Percentiles rank a stretch among this genome's conserved stretches.
Evolutionary conservation across 1,140 invertebrate species (phyloP).

Genomic region (Drosophila saltans): DNA sequence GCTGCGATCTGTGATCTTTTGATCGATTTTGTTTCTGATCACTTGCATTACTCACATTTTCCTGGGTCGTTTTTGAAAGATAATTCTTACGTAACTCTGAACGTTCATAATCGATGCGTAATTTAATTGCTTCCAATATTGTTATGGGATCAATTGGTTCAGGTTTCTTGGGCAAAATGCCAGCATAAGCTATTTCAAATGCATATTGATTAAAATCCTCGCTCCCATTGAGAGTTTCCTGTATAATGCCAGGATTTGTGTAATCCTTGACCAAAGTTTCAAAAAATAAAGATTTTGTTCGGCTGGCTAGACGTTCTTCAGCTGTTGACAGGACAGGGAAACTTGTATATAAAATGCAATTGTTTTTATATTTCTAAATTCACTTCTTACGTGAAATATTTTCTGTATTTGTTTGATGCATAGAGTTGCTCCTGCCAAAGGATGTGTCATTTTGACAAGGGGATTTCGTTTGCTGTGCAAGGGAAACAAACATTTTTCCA

Average conservation of each 20-base stretch:
- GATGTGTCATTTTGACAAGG: no score
- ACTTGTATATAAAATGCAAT: no score
- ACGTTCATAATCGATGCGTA: slow-evolving; percentile 66
- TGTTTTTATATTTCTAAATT: no score
- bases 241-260: slow-evolving; percentile 58
- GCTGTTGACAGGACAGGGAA: not conserved
- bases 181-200: slow-evolving; percentile 51
- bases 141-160: slow-evolving; percentile 65
- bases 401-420: no score
- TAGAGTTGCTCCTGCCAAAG: no score
- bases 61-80: not conserved
- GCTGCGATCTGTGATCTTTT: not conserved
- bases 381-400: not conserved
- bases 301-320: slow-evolving; percentile 40
- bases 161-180: slow-evolving; percentile 40
- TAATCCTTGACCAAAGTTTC: slow-evolving; percentile 59
- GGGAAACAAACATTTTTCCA: no score
- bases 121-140: slow-evolving; percentile 63
- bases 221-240: slow-evolving; percentile 47
- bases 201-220: slow-evolving; percentile 62
- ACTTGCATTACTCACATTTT: not conserved
- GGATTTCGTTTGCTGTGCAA: no score
- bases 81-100: slow-evolving; percentile 30
- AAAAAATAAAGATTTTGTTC: slow-evolving; percentile 36
- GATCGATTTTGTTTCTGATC: not conserved